Conservation (phyloP, 2,113 vertebrate species). For the Barnardius zonarius region DNA sequence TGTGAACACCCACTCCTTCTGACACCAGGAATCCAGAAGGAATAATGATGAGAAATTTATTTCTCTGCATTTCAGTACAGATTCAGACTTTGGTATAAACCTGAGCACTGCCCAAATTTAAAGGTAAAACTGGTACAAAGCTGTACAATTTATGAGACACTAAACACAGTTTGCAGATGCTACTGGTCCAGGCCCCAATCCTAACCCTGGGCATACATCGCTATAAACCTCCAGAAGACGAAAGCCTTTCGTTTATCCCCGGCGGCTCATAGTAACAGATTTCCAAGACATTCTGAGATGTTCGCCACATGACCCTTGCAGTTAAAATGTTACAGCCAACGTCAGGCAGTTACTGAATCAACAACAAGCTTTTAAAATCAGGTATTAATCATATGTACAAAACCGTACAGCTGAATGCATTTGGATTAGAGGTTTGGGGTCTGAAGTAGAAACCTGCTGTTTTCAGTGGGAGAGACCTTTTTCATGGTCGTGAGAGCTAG, state of each 20-base stretch:
- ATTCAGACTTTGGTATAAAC: background rate
- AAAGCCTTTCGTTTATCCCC: background rate
- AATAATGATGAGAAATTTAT: background rate
- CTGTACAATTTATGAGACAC: background rate
- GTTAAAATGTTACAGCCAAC: background rate
- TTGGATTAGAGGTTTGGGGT: background rate
- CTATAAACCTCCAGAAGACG: background rate
- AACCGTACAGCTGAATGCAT: background rate
- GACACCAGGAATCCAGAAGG: constrained; percentile 19
- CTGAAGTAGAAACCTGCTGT: background rate
- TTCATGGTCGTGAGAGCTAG: background rate
- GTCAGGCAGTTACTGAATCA: background rate
- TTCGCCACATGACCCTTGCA: background rate
- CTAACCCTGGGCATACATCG: background rate
- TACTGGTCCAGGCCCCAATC: background rate
- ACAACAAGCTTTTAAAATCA: background rate
- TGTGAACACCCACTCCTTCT: constrained; percentile 15
- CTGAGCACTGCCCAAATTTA: background rate
- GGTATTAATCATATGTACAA: background rate
- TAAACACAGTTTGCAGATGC: background rate
- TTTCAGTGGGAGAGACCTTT: background rate
- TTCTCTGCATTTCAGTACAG: background rate
- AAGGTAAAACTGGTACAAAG: background rate
- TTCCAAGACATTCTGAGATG: background rate
- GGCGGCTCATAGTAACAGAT: background rate